Evolutionary conservation across 1,140 invertebrate species (phyloP).

Genomic region (Mesaphorura yosii): DNA sequence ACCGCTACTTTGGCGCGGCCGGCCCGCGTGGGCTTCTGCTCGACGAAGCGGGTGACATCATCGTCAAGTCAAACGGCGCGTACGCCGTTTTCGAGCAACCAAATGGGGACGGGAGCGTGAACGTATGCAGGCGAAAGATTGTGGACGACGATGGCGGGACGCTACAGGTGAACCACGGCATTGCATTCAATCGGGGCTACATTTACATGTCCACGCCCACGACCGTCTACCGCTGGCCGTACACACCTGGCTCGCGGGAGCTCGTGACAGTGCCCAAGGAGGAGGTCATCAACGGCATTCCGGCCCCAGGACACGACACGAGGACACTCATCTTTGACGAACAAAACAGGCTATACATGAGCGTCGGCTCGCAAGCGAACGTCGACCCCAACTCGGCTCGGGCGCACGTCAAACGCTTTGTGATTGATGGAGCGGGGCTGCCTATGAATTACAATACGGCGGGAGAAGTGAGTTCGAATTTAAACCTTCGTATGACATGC

Average conservation of each 20-base stretch:
- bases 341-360: not conserved
- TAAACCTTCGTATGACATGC: not conserved
- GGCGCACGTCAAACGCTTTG: not conserved
- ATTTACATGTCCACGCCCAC: constrained; percentile 12
- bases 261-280: not conserved
- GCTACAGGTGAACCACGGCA: constrained; percentile 8
- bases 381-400: constrained; percentile 7
- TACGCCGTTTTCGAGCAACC: not conserved
- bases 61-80: not conserved
- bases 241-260: constrained; percentile 3
- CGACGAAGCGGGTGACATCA: constrained; percentile 8
- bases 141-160: not conserved
- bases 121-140: not conserved
- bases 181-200: not conserved
- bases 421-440: not conserved
- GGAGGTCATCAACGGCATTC: constrained; percentile 8
- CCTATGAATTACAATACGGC: not conserved
- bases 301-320: constrained; percentile 3
- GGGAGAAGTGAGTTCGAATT: not conserved
- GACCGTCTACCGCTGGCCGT: constrained; percentile 19
- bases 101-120: not conserved
- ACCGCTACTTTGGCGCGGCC: not conserved
- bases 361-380: constrained; percentile 12
- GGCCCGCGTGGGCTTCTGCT: not conserved
- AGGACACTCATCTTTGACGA: constrained; percentile 1